These are phyloP conservation scores for Neosalanx taihuensis DNA, from an alignment of 2,797 vertebrate species.

Conservation along the genomic window DNA sequence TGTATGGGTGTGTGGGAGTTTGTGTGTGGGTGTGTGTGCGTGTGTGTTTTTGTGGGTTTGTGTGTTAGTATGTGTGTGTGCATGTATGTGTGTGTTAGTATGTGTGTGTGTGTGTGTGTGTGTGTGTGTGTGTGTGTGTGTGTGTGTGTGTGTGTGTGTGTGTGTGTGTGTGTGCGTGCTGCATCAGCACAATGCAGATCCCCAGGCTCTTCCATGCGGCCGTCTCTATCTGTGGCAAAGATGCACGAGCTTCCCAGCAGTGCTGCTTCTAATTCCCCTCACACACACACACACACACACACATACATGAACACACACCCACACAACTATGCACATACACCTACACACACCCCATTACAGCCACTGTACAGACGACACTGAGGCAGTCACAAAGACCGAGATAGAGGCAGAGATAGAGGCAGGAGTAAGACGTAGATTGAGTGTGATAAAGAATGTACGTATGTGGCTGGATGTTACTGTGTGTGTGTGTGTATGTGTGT, in stretches of 20 bases:
- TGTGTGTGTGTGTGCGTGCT: slow-evolving; percentile 5
- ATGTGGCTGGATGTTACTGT: neutral
- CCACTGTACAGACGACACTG: neutral
- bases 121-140: neutral
- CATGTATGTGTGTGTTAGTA: neutral
- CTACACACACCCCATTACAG: neutral
- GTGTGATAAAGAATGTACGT: neutral
- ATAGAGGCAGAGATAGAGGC: neutral
- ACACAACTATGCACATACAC: too few relatives aligned
- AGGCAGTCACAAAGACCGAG: neutral
- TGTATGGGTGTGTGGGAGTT: too few relatives aligned
- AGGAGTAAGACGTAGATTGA: neutral
- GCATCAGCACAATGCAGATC: slow-evolving; percentile 56
- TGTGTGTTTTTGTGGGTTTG: neutral
- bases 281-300: slow-evolving; percentile 25
- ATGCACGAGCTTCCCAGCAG: slow-evolving; percentile 40
- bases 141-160: slow-evolving; percentile 3
- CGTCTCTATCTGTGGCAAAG: slow-evolving; percentile 51
- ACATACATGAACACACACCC: neutral
- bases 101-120: neutral
- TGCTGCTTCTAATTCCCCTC: slow-evolving; percentile 38
- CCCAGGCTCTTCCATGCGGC: slow-evolving; percentile 47
- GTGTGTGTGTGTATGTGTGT: slow-evolving; percentile 4
- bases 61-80: neutral
- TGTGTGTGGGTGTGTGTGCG: neutral